phyloP scores from a whole-genome alignment of 2,113 vertebrate genomes.

The Perca schrenkii region DNA sequence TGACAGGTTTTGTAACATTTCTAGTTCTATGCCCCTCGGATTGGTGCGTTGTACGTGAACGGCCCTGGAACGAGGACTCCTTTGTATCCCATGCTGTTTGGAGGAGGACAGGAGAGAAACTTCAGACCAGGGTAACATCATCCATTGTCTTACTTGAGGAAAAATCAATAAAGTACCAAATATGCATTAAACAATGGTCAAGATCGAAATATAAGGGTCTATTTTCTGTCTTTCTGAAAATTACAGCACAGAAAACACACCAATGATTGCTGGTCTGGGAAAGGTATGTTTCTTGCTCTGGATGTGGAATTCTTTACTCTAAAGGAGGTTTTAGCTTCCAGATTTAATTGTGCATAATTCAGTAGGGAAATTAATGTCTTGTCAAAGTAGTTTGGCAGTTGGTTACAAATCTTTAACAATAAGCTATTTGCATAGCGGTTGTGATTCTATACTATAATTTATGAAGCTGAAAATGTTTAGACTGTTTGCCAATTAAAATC shows the following conservation, averaged over 20 bases:
- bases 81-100: constrained; percentile 91
- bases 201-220: not conserved
- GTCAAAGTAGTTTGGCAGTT: not conserved
- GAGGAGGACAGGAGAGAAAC: constrained; percentile 94
- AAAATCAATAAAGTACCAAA: not conserved
- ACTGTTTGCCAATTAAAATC: not conserved
- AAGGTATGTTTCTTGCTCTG: constrained; percentile 84
- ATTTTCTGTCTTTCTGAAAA: constrained; percentile 37
- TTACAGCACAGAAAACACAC: constrained; percentile 95
- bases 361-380: not conserved
- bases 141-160: not conserved
- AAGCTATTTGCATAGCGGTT: too few species aligned
- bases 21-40: constrained; percentile 94
- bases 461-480: too few species aligned
- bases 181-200: not conserved
- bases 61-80: constrained; percentile 85
- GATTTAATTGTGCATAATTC: too few species aligned
- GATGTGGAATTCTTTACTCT: not conserved
- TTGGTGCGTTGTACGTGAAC: constrained; percentile 88
- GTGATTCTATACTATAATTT: too few species aligned
- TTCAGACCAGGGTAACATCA: constrained; percentile 93
- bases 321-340: too few species aligned
- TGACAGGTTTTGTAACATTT: constrained; percentile 30
- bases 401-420: not conserved
- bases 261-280: constrained; percentile 96